Percentiles rank a stretch among this genome's conserved stretches.
These are phyloP conservation scores for Albula glossodonta DNA, from an alignment of 2,113 vertebrate genomes.

Conservation along the genomic window DNA sequence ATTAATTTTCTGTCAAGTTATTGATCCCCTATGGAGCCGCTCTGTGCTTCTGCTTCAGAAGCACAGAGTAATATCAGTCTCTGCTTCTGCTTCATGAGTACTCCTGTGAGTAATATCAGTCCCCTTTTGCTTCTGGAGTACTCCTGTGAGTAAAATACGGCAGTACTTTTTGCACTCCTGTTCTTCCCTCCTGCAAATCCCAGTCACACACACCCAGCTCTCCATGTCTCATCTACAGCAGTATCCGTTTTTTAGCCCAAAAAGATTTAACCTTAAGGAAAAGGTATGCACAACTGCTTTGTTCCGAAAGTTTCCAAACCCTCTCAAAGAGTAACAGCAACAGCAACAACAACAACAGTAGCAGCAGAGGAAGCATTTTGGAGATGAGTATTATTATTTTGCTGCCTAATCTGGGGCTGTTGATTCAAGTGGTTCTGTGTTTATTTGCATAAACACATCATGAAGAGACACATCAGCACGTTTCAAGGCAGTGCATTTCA, in stretches of 20 bases:
- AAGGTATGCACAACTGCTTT: not conserved
- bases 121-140: no score
- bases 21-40: no score
- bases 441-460: conserved; percentile 26
- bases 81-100: no score
- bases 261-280: not conserved
- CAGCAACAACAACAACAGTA: not conserved
- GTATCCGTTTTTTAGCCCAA: not conserved
- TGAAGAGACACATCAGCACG: not conserved
- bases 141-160: no score
- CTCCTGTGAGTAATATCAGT: no score
- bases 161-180: no score
- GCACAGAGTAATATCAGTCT: no score
- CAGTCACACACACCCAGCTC: not conserved
- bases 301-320: conserved; percentile 7
- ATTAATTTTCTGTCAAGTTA: no score
- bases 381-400: not conserved
- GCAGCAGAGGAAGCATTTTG: not conserved
- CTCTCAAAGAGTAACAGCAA: not conserved
- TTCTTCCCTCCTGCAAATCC: not conserved
- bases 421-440: conserved; percentile 24
- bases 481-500: no score
- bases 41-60: no score
- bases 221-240: not conserved
- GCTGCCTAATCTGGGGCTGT: conserved; percentile 17